A percentile compares a stretch with the other conserved stretches of the same genome.
These are phyloP conservation scores for Orthosia gracilis DNA, from an alignment of 2,888 invertebrate species.

Conservation along the genomic window DNA sequence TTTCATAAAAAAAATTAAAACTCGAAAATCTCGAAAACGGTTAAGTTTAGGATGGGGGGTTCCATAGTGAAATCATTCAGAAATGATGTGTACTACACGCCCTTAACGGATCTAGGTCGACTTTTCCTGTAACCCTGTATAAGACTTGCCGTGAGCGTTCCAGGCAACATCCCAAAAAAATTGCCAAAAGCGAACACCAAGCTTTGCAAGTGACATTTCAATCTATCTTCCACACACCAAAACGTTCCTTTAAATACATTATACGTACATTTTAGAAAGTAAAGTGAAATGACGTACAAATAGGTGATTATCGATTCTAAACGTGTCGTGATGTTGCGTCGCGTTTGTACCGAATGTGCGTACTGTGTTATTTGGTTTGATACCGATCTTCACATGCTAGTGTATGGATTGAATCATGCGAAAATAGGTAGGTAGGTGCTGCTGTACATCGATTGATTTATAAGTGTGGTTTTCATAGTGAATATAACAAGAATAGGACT, in stretches of 20 bases:
- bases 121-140: too few species aligned
- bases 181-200: background rate
- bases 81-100: too few species aligned
- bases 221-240: constrained; percentile 1
- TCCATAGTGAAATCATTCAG: too few species aligned
- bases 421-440: constrained; percentile 10
- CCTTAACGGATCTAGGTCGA: too few species aligned
- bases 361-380: constrained; percentile 50
- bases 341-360: constrained; percentile 30
- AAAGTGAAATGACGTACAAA: constrained; percentile 57
- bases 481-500: background rate
- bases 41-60: too few species aligned
- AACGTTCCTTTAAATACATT: constrained; percentile 29
- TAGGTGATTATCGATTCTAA: constrained; percentile 62
- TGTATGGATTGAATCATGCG: constrained; percentile 45
- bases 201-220: background rate
- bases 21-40: too few species aligned
- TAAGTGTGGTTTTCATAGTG: background rate
- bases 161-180: background rate
- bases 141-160: background rate
- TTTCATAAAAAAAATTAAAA: too few species aligned
- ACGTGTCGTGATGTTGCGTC: constrained; percentile 58
- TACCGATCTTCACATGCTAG: constrained; percentile 47
- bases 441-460: constrained; percentile 26
- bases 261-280: constrained; percentile 61